A percentile compares a stretch with the other conserved stretches of the same genome.
Evolutionary conservation across 2,888 invertebrate species (phyloP).

Genomic region (Pomacea canaliculata): DNA sequence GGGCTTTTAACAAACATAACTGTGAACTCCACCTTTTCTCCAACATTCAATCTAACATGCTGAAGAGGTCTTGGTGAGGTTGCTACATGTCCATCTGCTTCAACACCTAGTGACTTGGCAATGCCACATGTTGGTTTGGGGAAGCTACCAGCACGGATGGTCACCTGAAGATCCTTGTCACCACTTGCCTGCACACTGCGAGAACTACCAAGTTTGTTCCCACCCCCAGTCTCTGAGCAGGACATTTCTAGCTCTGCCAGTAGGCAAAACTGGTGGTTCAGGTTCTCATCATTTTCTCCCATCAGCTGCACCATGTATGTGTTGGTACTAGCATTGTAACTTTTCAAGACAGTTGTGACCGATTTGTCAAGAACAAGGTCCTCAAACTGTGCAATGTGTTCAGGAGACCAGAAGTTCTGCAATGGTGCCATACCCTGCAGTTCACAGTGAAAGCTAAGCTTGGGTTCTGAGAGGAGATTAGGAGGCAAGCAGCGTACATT

Average conservation of each 20-base stretch:
- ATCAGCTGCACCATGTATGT: conserved; percentile 48
- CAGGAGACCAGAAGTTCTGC: conserved; percentile 59
- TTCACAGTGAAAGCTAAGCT: conserved; percentile 57
- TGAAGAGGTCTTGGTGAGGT: background rate
- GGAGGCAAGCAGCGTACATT: conserved; percentile 23
- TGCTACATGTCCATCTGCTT: background rate
- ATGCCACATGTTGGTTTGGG: conserved; percentile 10
- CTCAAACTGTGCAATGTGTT: conserved; percentile 57
- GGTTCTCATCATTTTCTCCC: conserved; percentile 41
- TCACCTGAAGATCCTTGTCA: background rate
- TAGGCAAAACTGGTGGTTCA: conserved; percentile 54
- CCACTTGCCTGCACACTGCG: conserved; percentile 6
- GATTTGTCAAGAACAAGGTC: conserved; percentile 54
- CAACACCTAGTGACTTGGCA: conserved; percentile 1
- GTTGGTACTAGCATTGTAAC: conserved; percentile 10
- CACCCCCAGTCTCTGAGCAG: background rate
- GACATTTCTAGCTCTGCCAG: background rate
- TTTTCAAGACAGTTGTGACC: conserved; percentile 46
- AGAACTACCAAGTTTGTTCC: background rate
- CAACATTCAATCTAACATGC: conserved; percentile 6
- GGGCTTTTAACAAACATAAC: conserved; percentile 30
- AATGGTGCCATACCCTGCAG: conserved; percentile 49
- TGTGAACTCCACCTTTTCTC: conserved; percentile 25
- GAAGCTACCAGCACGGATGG: background rate
- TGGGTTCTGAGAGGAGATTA: conserved; percentile 39